These are phyloP conservation scores for Polyploca ridens DNA, from an alignment of 2,888 invertebrate genomes.

Conservation along the genomic window DNA sequence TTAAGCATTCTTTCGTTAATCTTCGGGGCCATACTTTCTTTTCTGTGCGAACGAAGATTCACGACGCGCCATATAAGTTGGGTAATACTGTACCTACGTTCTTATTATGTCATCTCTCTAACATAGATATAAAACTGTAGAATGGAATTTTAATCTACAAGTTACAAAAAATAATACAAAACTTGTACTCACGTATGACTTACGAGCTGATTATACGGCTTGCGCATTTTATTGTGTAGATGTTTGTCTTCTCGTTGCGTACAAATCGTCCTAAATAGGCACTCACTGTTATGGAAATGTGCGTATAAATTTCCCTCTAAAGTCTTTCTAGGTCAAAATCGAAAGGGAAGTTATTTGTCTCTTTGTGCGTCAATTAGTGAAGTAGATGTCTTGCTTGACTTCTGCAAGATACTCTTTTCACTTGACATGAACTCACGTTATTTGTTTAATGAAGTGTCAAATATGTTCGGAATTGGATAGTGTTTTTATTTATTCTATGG, in stretches of 20 bases:
- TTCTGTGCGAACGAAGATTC: too few species aligned
- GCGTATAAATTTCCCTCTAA: constrained; percentile 53
- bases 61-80: too few species aligned
- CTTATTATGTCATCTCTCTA: neutral
- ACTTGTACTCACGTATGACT: constrained; percentile 47
- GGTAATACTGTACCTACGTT: too few species aligned
- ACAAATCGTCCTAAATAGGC: constrained; percentile 65
- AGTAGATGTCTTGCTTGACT: constrained; percentile 8
- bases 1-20: too few species aligned
- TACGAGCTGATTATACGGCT: constrained; percentile 66
- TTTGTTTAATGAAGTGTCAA: neutral
- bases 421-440: neutral
- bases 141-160: neutral
- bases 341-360: constrained; percentile 28
- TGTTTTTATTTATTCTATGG: too few species aligned
- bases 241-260: constrained; percentile 58
- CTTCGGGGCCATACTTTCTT: too few species aligned
- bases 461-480: neutral
- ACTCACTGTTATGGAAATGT: constrained; percentile 65
- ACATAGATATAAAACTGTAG: neutral
- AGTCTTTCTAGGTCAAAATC: constrained; percentile 40
- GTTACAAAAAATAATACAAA: constrained; percentile 49
- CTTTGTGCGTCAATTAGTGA: constrained; percentile 11
- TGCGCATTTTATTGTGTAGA: constrained; percentile 62
- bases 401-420: constrained; percentile 1